phyloP scores from a whole-genome alignment of 2,888 invertebrate genomes.

The Drosophila seclusa region DNA sequence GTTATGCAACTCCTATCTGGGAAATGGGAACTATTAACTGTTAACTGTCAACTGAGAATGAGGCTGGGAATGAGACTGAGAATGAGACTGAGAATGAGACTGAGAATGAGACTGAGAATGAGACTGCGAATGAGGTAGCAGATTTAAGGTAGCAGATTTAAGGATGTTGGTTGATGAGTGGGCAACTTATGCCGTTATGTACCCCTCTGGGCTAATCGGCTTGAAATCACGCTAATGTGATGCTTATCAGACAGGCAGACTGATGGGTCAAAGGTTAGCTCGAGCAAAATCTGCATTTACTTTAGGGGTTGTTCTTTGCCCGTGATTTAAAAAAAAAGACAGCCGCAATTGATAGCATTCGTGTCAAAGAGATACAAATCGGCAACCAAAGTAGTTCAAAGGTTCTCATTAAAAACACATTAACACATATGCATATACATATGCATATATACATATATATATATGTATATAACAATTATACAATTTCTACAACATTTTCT shows the following conservation, averaged over 20 bases:
- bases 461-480: background rate
- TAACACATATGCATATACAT: conserved; percentile 25
- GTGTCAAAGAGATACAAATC: conserved; percentile 39
- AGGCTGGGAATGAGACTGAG: conserved; percentile 5
- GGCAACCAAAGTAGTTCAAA: conserved; percentile 38
- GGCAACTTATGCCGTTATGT: conserved; percentile 43
- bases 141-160: conserved; percentile 27
- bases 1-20: background rate
- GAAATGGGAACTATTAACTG: background rate
- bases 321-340: conserved; percentile 25
- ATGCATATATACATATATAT: background rate
- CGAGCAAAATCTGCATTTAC: conserved; percentile 61
- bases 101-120: conserved; percentile 22
- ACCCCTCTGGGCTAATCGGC: conserved; percentile 57
- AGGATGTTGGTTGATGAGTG: conserved; percentile 52
- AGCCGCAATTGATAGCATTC: conserved; percentile 38
- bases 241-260: conserved; percentile 56
- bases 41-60: background rate
- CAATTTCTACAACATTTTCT: background rate
- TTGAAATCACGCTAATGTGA: conserved; percentile 74
- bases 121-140: conserved; percentile 29
- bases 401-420: conserved; percentile 59
- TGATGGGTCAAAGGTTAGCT: conserved; percentile 41
- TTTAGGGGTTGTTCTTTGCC: conserved; percentile 33
- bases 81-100: conserved; percentile 30